Evolutionary conservation across 2,797 vertebrate species (phyloP).

Genomic region (Pangasius mekongensis): DNA sequence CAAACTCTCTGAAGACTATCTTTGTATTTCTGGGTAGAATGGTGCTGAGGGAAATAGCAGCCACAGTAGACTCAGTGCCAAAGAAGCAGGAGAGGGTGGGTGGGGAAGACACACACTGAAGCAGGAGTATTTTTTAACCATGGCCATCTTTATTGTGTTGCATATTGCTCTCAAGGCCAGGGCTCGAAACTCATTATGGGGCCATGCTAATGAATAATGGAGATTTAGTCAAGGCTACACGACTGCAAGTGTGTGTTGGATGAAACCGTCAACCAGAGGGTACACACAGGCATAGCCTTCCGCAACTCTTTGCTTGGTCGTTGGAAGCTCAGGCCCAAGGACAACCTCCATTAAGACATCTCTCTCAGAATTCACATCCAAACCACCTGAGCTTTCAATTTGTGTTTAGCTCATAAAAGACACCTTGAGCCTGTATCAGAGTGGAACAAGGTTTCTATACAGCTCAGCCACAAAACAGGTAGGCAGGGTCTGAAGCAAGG

Average conservation of each 20-base stretch:
- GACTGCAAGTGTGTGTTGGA: slow-evolving; percentile 52
- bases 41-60: slow-evolving; percentile 15
- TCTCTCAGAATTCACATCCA: slow-evolving; percentile 71
- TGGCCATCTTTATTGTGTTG: slow-evolving; percentile 46
- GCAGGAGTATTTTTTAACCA: slow-evolving; percentile 43
- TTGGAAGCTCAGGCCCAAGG: slow-evolving; percentile 73
- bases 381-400: slow-evolving; percentile 73
- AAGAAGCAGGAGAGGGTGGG: not conserved
- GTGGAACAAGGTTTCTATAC: slow-evolving; percentile 68
- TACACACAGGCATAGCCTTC: slow-evolving; percentile 51
- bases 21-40: slow-evolving; percentile 12
- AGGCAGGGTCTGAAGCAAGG: slow-evolving; percentile 40
- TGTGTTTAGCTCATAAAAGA: slow-evolving; percentile 78
- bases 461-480: slow-evolving; percentile 59
- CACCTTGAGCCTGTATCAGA: slow-evolving; percentile 70
- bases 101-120: slow-evolving; percentile 11
- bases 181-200: slow-evolving; percentile 59
- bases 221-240: slow-evolving; percentile 52
- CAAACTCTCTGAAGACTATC: slow-evolving; percentile 5
- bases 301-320: slow-evolving; percentile 68
- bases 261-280: slow-evolving; percentile 56
- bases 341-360: slow-evolving; percentile 67
- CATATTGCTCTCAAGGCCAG: slow-evolving; percentile 59
- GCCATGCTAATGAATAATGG: slow-evolving; percentile 48
- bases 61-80: slow-evolving; percentile 25